Evolutionary conservation across 2,888 invertebrate genomes (phyloP).

Genomic region (Lepas anatifera): DNA sequence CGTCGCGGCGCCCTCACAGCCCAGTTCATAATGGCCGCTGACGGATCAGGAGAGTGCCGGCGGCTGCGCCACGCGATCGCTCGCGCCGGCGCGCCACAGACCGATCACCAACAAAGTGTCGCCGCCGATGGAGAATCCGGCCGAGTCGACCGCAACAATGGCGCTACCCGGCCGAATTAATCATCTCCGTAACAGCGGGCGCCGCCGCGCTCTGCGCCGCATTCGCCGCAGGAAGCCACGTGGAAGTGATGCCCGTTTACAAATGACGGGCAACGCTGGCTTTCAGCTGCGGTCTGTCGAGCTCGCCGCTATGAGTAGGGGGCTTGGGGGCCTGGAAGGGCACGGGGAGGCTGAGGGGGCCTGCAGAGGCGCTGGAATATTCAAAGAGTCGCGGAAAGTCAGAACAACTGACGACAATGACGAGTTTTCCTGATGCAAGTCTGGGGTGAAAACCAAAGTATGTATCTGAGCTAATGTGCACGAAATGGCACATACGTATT

Average conservation of each 20-base stretch:
- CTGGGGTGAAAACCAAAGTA: no score
- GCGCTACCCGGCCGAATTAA: background rate
- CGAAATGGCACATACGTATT: no score
- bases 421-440: no score
- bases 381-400: no score
- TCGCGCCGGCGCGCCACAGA: background rate
- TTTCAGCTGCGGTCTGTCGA: background rate
- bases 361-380: conserved; percentile 18
- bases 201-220: background rate
- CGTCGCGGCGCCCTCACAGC: background rate
- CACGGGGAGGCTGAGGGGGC: conserved; percentile 23
- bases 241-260: conserved; percentile 9
- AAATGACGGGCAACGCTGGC: background rate
- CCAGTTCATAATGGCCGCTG: conserved; percentile 4
- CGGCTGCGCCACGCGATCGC: background rate
- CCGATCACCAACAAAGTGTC: background rate
- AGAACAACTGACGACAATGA: no score
- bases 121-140: background rate
- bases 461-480: no score
- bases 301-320: conserved; percentile 1
- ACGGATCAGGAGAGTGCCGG: background rate
- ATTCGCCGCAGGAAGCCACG: background rate
- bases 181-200: conserved; percentile 2
- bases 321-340: conserved; percentile 16
- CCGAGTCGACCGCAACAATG: background rate